Evolutionary conservation across 2,113 vertebrate genomes (phyloP), one percentile per base, ranked within the genome.

Genomic region (Heptranchias perlo): DNA sequence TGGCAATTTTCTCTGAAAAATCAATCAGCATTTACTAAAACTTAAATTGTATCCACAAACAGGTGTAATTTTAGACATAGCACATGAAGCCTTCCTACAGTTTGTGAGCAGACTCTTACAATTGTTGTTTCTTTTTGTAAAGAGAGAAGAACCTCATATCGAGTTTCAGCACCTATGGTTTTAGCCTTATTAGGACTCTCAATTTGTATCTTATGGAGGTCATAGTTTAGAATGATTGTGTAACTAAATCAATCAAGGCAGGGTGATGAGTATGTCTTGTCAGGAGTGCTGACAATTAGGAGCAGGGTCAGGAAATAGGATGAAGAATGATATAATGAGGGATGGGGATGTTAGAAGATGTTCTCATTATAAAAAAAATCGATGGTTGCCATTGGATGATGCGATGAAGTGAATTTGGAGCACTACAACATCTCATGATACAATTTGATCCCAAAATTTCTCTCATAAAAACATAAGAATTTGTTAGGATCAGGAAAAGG

Each of bases 351-450:
- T 54, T 49, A 54, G 47, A 49, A 54, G 86, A 49, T 13, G 49
- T 89, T 49, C 86, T 89, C 52, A 54, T 89, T 49, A 89, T 54
- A 89, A 52, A 89, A 78, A 10, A 89, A 58, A n/a, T 89, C 86
- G 25, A 89, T 89, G 86, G 86, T 89, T 31, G 28, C 47, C 23
- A 89, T 54, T 89, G 23, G 49, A 7, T 54, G 86, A 54, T 89
- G 14, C 76, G 18, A 39, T 78, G 52, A 89, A 54, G 11, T 89
- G 13, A 89, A 49, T 89, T 89, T 89, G 52, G 31, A 89, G 49
- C 86, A 1, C 5, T 1, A 89, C 3, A 2, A 2, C 49, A 54
- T 54, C 49, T 54, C 86, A 49, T 28, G 28, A 89, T 54, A 31
- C 84, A 52, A 52, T 23, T 87, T 52, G 31, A 87, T 54, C 49